Base-by-base conservation (phyloP, 2,888 invertebrate species). In the Caenorhabditis japonica region DNA sequence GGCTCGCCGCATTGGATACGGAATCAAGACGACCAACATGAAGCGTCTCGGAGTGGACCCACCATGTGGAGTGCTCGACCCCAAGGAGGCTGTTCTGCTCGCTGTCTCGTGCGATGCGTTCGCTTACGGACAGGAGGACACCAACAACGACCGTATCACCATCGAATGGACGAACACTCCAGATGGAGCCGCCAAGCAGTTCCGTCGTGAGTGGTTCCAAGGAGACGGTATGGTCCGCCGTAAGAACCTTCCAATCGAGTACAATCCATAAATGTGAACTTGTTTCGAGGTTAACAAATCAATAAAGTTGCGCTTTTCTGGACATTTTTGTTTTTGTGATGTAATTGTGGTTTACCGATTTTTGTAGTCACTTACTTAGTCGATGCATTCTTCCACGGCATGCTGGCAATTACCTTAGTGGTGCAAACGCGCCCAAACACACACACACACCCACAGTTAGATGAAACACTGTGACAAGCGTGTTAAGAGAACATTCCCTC, bases 141-240 rank as follows among this genome's bases (percentile, higher is more conserved):
- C 75, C 53, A 77, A 79, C 73, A 77, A 77, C 75, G 75, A 77
- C 61, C 75, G 77, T 44, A 76, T 79, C 77, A 79, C 77, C 52
- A 66, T 79, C 69, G 79, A 79, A 49, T 78, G 78, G 76, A 78
- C 78, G 64, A 78, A 78, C 70, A 76, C 78, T 47, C 78, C 78
- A 21, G 76, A 78, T 23, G 77, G 75, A 17, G 77, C 77, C 36
- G 79, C 75, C 56, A 73, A 72, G 73, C 76, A 73, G 52, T 78
- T 78, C 78, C 73, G 80, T 36, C 77, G 80, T 39, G 80, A 80
- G 49, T 78, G 80, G 80, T 80, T 80, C 78, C 78, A 80, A 41
- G 78, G 79, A 52, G 81, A 81, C 49, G 81, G 76, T 19, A 78
- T 78, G 80, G 76, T 76, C 60, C 77, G 77, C 51, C 61, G 79